A percentile compares a stretch with the other conserved stretches of the same genome.
phyloP scores from a whole-genome alignment of 2,888 invertebrate genomes.

The Alsophila aescularia region DNA sequence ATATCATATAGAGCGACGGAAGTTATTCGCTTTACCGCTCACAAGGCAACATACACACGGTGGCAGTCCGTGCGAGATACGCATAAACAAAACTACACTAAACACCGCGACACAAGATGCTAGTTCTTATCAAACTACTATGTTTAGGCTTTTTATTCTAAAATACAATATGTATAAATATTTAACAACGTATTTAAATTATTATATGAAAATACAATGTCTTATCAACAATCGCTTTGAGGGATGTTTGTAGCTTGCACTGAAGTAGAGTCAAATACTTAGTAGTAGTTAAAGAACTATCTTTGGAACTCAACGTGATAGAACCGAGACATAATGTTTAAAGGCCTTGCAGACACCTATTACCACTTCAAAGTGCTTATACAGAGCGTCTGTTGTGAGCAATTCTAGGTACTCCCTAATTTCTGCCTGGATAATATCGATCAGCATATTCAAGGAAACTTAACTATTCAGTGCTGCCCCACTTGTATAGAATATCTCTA shows the following conservation, averaged over 20 bases:
- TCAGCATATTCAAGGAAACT: not conserved
- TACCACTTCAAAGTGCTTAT: not conserved
- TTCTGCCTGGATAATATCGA: constrained; percentile 15
- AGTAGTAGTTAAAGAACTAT: not conserved
- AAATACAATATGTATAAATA: too few relatives aligned
- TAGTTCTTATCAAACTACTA: too few relatives aligned
- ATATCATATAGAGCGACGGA: too few relatives aligned
- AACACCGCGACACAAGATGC: too few relatives aligned
- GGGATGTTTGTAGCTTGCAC: not conserved
- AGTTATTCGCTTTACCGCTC: too few relatives aligned
- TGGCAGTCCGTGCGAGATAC: too few relatives aligned
- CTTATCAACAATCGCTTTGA: not conserved
- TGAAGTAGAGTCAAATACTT: not conserved
- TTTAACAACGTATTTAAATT: too few relatives aligned
- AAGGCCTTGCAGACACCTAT: not conserved
- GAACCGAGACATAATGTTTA: not conserved
- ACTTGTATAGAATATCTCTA: too few relatives aligned
- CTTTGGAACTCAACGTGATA: not conserved
- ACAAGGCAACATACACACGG: too few relatives aligned
- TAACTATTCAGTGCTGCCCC: not conserved
- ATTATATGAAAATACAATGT: not conserved
- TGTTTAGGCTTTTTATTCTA: too few relatives aligned
- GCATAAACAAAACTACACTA: too few relatives aligned
- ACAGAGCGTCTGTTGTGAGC: not conserved
- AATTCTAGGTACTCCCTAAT: constrained; percentile 5